These are phyloP conservation scores for Aphelenchoides fujianensis DNA, from an alignment of 1,140 invertebrate genomes.

Conservation along the genomic window DNA sequence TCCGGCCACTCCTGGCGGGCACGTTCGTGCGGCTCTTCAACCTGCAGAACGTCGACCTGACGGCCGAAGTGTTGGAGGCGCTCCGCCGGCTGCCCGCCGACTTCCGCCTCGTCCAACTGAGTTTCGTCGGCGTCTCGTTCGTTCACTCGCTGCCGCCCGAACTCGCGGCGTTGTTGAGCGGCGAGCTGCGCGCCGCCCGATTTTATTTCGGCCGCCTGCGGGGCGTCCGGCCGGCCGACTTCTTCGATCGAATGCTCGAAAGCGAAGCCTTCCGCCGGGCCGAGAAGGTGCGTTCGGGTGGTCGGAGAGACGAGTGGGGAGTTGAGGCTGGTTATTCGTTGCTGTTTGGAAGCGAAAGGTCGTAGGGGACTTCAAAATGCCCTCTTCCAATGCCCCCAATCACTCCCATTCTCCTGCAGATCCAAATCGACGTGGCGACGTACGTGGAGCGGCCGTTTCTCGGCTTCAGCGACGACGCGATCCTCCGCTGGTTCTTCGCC, in stretches of 20 bases:
- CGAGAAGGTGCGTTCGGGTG: constrained; percentile 9
- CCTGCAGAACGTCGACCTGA: not conserved
- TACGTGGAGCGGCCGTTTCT: not conserved
- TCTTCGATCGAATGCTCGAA: constrained; percentile 9
- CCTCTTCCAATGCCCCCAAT: no score
- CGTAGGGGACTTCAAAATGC: no score
- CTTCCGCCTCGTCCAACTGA: not conserved
- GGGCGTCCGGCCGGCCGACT: not conserved
- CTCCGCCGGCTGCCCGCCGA: not conserved
- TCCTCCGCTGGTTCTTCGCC: not conserved
- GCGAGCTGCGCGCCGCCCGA: not conserved
- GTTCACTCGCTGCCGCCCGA: not conserved
- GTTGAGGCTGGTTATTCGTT: no score
- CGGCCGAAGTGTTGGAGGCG: not conserved
- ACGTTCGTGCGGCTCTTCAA: not conserved
- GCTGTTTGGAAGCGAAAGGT: no score
- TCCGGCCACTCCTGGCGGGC: not conserved
- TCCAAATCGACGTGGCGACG: constrained; percentile 12
- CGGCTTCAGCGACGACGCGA: constrained; percentile 1
- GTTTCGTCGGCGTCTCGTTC: constrained; percentile 2
- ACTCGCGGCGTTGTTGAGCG: not conserved
- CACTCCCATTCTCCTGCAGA: no score
- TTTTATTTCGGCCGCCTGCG: not conserved
- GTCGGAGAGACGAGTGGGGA: no score
- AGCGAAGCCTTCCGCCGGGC: not conserved